Evolutionary conservation across 2,113 vertebrate genomes (phyloP), one percentile per base, ranked within the genome.

Genomic region (Oryzias curvinotus): DNA sequence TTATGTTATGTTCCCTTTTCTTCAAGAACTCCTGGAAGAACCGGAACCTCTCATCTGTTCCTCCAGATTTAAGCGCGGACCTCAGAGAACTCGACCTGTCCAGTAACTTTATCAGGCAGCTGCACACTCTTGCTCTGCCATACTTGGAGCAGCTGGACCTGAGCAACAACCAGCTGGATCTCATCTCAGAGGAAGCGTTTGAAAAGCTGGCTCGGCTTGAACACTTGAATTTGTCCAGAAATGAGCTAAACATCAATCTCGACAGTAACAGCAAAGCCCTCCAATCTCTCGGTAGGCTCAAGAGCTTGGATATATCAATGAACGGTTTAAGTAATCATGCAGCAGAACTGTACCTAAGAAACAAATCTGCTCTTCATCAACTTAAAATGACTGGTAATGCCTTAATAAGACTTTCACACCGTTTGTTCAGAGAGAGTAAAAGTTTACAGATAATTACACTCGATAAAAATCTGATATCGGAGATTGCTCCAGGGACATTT

Each of bases 41-140:
- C 28, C 68, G 43, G 1, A 85, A 87, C 55, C 91, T 94, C 54
- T 61, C 3, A 28, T 84, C 73, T 17, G 77, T 95, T 62, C 94
- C 93, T 3, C 23, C 65, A 76, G 78, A 75, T 41, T 69, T 94
- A 19, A 62, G 88, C 65, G 51, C 26, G 44, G 88, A 66, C 36
- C 73, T 92, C 4, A 82, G 81, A 82, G 73, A 81, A 51, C 84
- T 94, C 0, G 90, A 93, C 81, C 79, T 94, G 65, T 94, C 93
- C 84, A 85, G 91, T 81, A 95, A 94, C 80, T 77, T 90, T 80
- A 91, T 96, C 78, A 87, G 75, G 84, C 88, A 83, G 74, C 75
- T 95, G 57, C 81, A 74, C 3, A 61, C 68, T 49, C 65, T 89
- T 3, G 68, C 62, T 43, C 72, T 91, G 53, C 77, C 72, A 67